Base-by-base conservation (phyloP, 2,113 vertebrate species). In the Phyllostomus hastatus region DNA sequence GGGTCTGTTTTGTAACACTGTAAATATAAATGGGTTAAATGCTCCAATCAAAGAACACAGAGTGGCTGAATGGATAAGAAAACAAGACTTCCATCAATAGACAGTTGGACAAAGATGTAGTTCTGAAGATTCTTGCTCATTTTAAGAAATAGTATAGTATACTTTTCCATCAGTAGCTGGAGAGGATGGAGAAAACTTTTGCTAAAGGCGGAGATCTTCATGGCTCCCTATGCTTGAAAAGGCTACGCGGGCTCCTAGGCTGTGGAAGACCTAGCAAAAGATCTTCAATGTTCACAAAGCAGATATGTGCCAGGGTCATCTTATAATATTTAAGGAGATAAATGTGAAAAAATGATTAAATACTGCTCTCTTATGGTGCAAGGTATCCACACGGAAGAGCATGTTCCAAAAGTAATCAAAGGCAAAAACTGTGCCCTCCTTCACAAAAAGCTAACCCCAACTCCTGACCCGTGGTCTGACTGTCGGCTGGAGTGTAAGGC, bases 141-240 rank as follows among this genome's bases (percentile, higher is more conserved):
- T 98, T 96, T 98, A 98, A 98, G 97, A 96, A 98, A 97, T 98
- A 98, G 98, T 97, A 94, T 97, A 98, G 97, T 98, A 98, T 96
- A 97, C 94, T 98, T 98, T 99, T 95, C 98, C 98, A 98, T 98
- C 98, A 98, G 97, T 98, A 97, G 98, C 94, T 98, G 98, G 95
- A 98, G 97, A 98, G 97, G 97, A 98, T 98, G 98, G 97, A 98
- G 98, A 96, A 97, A 95, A 88, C 97, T 98, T 98, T 98, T 98
- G 98, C 98, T 97, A 99, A 98, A 91, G 98, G 98, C 97, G 99
- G 99, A 88, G 98, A 99, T 98, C 99, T 99, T 98, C 99, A 99
- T 95, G 98, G 98, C 54, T 99, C 98, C 94, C 98, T 98, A 97
- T 98, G 98, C 98, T 98, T 98, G 97, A 98, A 98, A 97, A 98